Evolutionary conservation across 2,797 vertebrate species (phyloP).

Genomic region (Amniataba percoides): DNA sequence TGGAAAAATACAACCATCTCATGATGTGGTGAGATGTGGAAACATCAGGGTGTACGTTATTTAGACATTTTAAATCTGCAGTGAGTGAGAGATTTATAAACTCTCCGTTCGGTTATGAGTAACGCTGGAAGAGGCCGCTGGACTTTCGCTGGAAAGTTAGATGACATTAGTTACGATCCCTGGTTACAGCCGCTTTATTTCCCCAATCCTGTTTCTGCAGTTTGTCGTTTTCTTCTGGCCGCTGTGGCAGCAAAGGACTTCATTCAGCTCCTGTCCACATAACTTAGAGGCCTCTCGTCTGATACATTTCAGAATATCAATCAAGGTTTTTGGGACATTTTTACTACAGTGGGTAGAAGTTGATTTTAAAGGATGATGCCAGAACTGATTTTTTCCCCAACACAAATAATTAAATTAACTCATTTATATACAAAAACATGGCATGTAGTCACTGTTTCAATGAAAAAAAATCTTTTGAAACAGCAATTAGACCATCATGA

Average conservation of each 20-base stretch:
- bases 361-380: conserved; percentile 41
- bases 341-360: neutral
- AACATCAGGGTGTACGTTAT: conserved; percentile 68
- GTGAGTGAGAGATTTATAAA: conserved; percentile 73
- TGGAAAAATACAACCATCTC: conserved; percentile 77
- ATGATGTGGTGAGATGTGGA: conserved; percentile 72
- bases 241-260: conserved; percentile 18
- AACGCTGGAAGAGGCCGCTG: conserved; percentile 53
- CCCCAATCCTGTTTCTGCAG: conserved; percentile 25
- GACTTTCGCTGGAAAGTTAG: conserved; percentile 64
- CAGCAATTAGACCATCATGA: conserved; percentile 37
- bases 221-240: conserved; percentile 14
- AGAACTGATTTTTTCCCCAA: conserved; percentile 37
- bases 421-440: conserved; percentile 44
- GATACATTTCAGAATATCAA: conserved; percentile 33
- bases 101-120: conserved; percentile 49
- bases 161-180: conserved; percentile 53
- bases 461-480: conserved; percentile 28
- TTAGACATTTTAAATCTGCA: conserved; percentile 67
- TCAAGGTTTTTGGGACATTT: conserved; percentile 39
- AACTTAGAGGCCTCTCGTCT: conserved; percentile 17
- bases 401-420: conserved; percentile 38
- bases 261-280: conserved; percentile 25
- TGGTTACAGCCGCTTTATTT: conserved; percentile 51
- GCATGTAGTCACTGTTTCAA: neutral